These are phyloP conservation scores for Hydrophis major DNA, from an alignment of 2,797 vertebrate genomes.

Conservation along the genomic window DNA sequence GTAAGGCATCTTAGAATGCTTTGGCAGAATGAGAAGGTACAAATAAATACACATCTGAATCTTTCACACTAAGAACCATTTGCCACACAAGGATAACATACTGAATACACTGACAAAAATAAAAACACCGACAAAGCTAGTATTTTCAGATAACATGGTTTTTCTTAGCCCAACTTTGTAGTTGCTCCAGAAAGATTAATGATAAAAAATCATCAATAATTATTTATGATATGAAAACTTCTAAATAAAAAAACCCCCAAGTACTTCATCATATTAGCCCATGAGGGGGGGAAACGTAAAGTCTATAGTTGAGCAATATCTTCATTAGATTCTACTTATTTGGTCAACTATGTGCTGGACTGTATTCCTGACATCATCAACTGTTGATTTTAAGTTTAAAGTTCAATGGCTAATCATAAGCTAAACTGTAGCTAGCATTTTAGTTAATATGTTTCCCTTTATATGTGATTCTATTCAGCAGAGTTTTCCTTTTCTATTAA, in stretches of 20 bases:
- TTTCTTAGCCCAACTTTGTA: neutral
- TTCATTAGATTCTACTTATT: constrained; percentile 30
- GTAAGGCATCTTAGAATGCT: neutral
- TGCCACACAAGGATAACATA: neutral
- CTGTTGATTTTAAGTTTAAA: constrained; percentile 54
- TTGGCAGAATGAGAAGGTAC: neutral
- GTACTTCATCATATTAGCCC: neutral
- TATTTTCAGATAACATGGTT: neutral
- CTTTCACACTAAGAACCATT: neutral
- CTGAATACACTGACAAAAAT: neutral
- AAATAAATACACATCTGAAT: neutral
- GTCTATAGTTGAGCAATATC: constrained; percentile 32
- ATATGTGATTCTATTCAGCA: constrained; percentile 14
- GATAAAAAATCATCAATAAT: neutral
- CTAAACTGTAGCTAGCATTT: constrained; percentile 52
- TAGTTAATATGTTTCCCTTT: constrained; percentile 48
- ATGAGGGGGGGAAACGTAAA: neutral
- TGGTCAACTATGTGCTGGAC: constrained; percentile 51
- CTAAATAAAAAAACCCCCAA: neutral
- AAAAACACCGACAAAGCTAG: neutral
- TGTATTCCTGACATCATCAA: constrained; percentile 44
- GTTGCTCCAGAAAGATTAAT: neutral
- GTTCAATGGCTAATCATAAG: constrained; percentile 41
- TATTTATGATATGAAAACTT: neutral
- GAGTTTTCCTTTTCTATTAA: constrained; percentile 43